Evolutionary conservation across 1,140 invertebrate genomes (phyloP), one percentile per base, ranked within the genome.

Genomic region (Saccostrea echinata): DNA sequence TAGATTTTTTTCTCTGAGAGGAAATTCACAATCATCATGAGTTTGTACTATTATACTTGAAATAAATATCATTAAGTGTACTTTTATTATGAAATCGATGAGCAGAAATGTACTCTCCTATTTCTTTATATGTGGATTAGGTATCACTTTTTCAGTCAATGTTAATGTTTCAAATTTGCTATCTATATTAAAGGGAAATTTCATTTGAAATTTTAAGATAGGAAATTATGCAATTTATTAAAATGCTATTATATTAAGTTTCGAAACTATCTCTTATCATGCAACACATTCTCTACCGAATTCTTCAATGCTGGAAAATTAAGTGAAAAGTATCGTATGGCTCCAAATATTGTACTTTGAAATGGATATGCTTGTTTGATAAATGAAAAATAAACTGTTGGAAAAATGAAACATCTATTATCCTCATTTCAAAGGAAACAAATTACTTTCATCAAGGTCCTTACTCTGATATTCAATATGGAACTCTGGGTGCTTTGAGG

Each of bases 321-420:
- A 76, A 30, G 68, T 76, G 68, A 30, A 76, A 76, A 76, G 16
- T 33, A 76, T 76, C 68, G 27, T 33, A 30, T 76, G 68, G 30
- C 68, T 16, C 27, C 24, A 76, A 76, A 76, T 76, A 76, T 76
- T 76, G 68, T 76, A 76, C 68, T 33, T 76, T 76, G 68, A 76
- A 76, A 76, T 33, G 27, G 68, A 76, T 76, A 76, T 76, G 68
- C 68, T 76, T 76, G 68, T 76, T 76, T 24, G 30, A 76, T 76
- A 76, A 30, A 76, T 30, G 68, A 76, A 76, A 76, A 76, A 76
- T 76, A 76, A 76, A 76, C 68, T 76, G 68, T 33, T 76, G 68
- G 43, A 76, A 76, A 76, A 76, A 30, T 76, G 68, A 76, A 76
- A 76, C 68, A 76, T 33, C 16, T 33, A 76, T 76, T 76, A 76